phyloP scores from a whole-genome alignment of 2,797 vertebrate genomes.

The Poeciliopsis presidionis region DNA sequence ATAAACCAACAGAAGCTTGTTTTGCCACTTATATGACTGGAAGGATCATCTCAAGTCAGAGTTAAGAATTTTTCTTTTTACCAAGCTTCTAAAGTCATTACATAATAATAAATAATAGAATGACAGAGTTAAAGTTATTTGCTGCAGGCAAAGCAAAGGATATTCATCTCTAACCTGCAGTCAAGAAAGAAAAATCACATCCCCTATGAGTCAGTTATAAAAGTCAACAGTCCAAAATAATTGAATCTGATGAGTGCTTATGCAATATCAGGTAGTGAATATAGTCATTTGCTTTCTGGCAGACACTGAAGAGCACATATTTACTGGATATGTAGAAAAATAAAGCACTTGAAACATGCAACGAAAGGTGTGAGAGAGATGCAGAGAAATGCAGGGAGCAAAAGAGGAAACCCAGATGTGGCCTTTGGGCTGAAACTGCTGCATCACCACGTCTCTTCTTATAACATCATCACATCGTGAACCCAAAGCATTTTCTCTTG shows the following conservation, averaged over 20 bases:
- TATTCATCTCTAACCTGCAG: slow-evolving; percentile 30
- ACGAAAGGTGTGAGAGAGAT: slow-evolving; percentile 17
- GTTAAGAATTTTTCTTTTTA: background rate
- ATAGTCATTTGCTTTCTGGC: slow-evolving; percentile 12
- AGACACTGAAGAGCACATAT: slow-evolving; percentile 25
- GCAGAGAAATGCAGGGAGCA: slow-evolving; percentile 44
- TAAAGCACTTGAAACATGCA: slow-evolving; percentile 13
- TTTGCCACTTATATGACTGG: background rate
- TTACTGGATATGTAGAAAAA: slow-evolving; percentile 30
- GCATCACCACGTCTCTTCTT: slow-evolving; percentile 80
- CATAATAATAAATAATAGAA: slow-evolving; percentile 17
- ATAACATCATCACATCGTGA: slow-evolving; percentile 71
- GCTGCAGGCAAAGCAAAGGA: slow-evolving; percentile 24
- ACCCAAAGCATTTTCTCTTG: slow-evolving; percentile 56
- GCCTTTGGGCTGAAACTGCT: slow-evolving; percentile 75
- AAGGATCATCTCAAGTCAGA: background rate
- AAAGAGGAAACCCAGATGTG: slow-evolving; percentile 74
- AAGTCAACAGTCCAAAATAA: slow-evolving; percentile 40
- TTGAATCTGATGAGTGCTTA: slow-evolving; percentile 37
- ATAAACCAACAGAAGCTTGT: background rate
- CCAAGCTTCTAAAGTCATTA: background rate
- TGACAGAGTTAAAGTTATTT: slow-evolving; percentile 20
- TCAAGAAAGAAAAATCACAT: slow-evolving; percentile 29
- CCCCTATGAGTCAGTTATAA: slow-evolving; percentile 32
- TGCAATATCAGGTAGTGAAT: slow-evolving; percentile 36